These are phyloP conservation scores for Ptychobarbus kaznakovi DNA, from an alignment of 2,797 vertebrate genomes.

Conservation along the genomic window DNA sequence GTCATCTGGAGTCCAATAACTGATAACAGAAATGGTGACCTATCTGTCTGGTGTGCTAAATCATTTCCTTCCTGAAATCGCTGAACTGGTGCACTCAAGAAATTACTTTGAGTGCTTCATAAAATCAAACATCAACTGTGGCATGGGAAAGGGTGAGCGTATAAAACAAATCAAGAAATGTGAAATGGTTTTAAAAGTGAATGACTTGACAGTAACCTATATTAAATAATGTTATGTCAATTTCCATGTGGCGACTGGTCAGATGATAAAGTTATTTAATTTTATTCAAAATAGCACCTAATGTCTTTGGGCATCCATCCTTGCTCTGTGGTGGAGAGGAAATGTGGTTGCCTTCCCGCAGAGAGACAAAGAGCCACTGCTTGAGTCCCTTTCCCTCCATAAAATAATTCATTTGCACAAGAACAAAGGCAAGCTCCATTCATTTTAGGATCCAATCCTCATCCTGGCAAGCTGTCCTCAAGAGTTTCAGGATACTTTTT, in stretches of 20 bases:
- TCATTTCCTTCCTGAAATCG: background rate
- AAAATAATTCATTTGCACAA: constrained; percentile 72
- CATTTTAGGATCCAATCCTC: constrained; percentile 50
- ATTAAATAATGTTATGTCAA: background rate
- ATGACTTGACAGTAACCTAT: background rate
- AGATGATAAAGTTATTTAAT: background rate
- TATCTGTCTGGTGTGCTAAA: background rate
- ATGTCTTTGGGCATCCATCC: background rate
- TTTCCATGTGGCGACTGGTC: background rate
- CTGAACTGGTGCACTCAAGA: background rate
- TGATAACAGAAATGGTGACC: too few species aligned
- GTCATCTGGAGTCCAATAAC: background rate
- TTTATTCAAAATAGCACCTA: background rate
- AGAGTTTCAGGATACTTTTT: background rate
- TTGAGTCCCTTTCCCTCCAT: constrained; percentile 76
- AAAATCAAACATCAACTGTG: background rate
- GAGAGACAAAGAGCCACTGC: constrained; percentile 75
- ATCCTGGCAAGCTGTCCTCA: constrained; percentile 11
- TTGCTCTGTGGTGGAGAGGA: constrained; percentile 56
- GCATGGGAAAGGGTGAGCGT: background rate
- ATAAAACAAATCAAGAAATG: constrained; percentile 9
- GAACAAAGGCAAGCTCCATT: constrained; percentile 69
- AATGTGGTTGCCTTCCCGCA: constrained; percentile 75
- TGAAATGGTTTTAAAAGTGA: background rate
- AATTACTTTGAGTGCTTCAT: background rate